A percentile compares a stretch with the other conserved stretches of the same genome.
Evolutionary conservation across 2,797 vertebrate species (phyloP).

Genomic region (Enteromius mattozi): DNA sequence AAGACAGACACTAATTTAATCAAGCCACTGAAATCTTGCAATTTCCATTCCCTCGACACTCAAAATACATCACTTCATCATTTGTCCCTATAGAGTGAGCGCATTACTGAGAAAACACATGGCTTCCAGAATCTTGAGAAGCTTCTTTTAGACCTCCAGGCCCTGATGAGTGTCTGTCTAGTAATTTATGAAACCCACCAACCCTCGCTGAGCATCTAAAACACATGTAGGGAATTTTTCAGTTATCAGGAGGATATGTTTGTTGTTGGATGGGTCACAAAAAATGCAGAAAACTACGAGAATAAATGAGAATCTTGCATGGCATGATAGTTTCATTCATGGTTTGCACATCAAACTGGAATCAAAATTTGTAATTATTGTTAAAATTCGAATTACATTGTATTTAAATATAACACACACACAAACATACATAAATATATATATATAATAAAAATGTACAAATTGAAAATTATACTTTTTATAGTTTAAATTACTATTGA

Average conservation of each 20-base stretch:
- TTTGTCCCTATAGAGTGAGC: background rate
- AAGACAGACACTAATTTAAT: constrained; percentile 13
- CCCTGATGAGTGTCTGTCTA: background rate
- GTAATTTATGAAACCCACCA: background rate
- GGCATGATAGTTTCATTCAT: background rate
- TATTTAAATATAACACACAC: no score
- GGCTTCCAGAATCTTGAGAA: background rate
- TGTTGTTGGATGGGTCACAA: background rate
- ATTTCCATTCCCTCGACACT: constrained; percentile 17
- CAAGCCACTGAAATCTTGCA: background rate
- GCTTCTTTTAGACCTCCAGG: background rate
- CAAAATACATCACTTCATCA: constrained; percentile 9
- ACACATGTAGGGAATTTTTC: background rate
- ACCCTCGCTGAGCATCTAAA: background rate
- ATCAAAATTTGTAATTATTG: background rate
- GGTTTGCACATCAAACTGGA: background rate
- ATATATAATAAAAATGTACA: no score
- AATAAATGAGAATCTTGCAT: background rate
- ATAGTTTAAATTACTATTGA: no score
- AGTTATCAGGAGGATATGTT: background rate
- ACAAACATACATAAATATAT: no score
- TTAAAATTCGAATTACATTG: background rate
- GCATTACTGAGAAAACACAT: background rate
- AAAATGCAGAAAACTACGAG: background rate
- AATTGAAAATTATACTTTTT: no score